phyloP scores from a whole-genome alignment of 2,113 vertebrate species.

The Ptychochromis oligacanthus region DNA sequence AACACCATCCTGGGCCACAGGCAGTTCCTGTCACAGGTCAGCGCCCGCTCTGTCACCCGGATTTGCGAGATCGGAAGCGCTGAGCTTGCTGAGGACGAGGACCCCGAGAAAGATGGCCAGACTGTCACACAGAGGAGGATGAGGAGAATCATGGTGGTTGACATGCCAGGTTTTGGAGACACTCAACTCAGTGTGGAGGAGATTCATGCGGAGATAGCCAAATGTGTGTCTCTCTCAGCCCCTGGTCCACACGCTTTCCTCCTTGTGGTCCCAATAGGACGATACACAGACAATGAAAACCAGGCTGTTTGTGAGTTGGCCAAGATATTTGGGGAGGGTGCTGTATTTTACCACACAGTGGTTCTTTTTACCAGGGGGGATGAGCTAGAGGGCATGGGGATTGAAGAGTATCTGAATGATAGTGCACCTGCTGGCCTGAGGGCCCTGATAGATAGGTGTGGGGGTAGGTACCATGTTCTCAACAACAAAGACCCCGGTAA shows the following conservation, averaged over 20 bases:
- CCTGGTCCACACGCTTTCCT: slow-evolving; percentile 82
- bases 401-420: slow-evolving; percentile 69
- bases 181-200: slow-evolving; percentile 65
- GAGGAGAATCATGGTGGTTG: slow-evolving; percentile 71
- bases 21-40: slow-evolving; percentile 73
- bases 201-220: slow-evolving; percentile 71
- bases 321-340: slow-evolving; percentile 74
- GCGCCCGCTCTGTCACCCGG: slow-evolving; percentile 76
- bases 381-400: slow-evolving; percentile 64
- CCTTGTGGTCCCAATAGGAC: slow-evolving; percentile 77
- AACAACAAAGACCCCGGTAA: slow-evolving; percentile 76
- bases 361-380: slow-evolving; percentile 80
- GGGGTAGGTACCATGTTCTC: slow-evolving; percentile 77
- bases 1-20: slow-evolving; percentile 79
- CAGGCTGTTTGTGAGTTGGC: slow-evolving; percentile 62
- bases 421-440: slow-evolving; percentile 63
- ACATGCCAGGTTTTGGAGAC: slow-evolving; percentile 83
- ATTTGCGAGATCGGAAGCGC: slow-evolving; percentile 62
- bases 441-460: slow-evolving; percentile 74
- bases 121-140: neutral
- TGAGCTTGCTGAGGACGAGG: slow-evolving; percentile 48
- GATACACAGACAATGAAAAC: slow-evolving; percentile 74
- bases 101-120: neutral
- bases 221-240: slow-evolving; percentile 72
- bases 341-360: slow-evolving; percentile 73